These are phyloP conservation scores for Coelinius sp. DNA, from an alignment of 2,888 invertebrate species.

Conservation along the genomic window DNA sequence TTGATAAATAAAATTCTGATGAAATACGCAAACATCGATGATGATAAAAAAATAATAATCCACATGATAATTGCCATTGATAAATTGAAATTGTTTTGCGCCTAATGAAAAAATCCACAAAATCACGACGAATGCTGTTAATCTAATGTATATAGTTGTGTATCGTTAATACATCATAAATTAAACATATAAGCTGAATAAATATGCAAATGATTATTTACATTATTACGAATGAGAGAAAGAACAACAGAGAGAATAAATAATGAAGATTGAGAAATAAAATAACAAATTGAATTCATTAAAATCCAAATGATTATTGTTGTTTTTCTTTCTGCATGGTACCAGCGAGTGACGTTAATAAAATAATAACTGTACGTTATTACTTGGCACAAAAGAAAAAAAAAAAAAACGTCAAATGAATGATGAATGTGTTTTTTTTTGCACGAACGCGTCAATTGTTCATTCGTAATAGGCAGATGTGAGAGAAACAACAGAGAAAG, in stretches of 20 bases:
- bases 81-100: slow-evolving; percentile 30
- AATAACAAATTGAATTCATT: slow-evolving; percentile 15
- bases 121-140: slow-evolving; percentile 53
- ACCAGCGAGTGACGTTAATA: slow-evolving; percentile 18
- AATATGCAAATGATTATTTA: slow-evolving; percentile 33
- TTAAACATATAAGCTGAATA: slow-evolving; percentile 30
- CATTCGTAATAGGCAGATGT: slow-evolving; percentile 44
- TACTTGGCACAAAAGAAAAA: slow-evolving; percentile 33
- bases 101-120: slow-evolving; percentile 23
- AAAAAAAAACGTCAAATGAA: slow-evolving; percentile 7
- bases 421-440: slow-evolving; percentile 28
- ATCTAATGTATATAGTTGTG: slow-evolving; percentile 64
- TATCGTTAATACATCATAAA: slow-evolving; percentile 53
- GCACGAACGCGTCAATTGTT: slow-evolving; percentile 44
- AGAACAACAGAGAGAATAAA: slow-evolving; percentile 17
- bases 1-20: slow-evolving; percentile 10
- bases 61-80: slow-evolving; percentile 5
- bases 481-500: slow-evolving; percentile 33
- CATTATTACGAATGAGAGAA: slow-evolving; percentile 38
- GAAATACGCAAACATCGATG: slow-evolving; percentile 29
- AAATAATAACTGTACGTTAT: slow-evolving; percentile 33
- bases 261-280: slow-evolving; percentile 13
- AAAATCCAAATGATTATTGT: slow-evolving; percentile 1
- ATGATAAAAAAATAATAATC: slow-evolving; percentile 17
- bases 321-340: slow-evolving; percentile 20